Percentiles rank a stretch among this genome's conserved stretches.
These are phyloP conservation scores for Polydrusus cervinus DNA, from an alignment of 2,888 invertebrate genomes.

Conservation along the genomic window DNA sequence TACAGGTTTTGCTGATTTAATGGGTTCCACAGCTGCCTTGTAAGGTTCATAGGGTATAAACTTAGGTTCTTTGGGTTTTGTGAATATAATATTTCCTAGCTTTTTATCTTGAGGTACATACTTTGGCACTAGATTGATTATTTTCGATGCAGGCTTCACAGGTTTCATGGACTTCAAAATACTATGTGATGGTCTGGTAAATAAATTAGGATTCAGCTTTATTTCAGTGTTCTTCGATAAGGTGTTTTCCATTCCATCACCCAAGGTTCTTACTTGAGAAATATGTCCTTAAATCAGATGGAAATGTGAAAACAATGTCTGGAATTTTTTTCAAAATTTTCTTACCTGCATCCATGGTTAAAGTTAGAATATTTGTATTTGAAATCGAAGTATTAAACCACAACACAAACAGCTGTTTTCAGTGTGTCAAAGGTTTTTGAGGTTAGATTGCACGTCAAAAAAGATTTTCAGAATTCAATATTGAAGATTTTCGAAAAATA, in stretches of 20 bases:
- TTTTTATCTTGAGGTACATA: constrained; percentile 76
- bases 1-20: constrained; percentile 68
- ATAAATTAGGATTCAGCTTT: constrained; percentile 37
- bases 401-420: neutral
- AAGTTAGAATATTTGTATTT: neutral
- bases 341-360: constrained; percentile 1
- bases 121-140: constrained; percentile 78
- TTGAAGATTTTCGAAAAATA: no score
- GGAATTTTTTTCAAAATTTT: neutral
- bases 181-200: constrained; percentile 60
- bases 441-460: no score
- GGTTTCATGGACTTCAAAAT: constrained; percentile 64
- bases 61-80: constrained; percentile 81
- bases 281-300: constrained; percentile 11
- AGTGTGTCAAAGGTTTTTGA: no score
- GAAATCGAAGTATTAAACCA: neutral
- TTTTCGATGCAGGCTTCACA: constrained; percentile 73
- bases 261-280: constrained; percentile 57
- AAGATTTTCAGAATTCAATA: no score
- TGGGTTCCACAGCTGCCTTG: constrained; percentile 87
- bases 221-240: constrained; percentile 31
- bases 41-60: constrained; percentile 94
- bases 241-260: constrained; percentile 61
- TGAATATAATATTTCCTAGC: constrained; percentile 71
- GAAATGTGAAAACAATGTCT: neutral